Evolutionary conservation across 2,888 invertebrate species (phyloP), one percentile per base, ranked within the genome.

Genomic region (Pristionchus maxplancki): DNA sequence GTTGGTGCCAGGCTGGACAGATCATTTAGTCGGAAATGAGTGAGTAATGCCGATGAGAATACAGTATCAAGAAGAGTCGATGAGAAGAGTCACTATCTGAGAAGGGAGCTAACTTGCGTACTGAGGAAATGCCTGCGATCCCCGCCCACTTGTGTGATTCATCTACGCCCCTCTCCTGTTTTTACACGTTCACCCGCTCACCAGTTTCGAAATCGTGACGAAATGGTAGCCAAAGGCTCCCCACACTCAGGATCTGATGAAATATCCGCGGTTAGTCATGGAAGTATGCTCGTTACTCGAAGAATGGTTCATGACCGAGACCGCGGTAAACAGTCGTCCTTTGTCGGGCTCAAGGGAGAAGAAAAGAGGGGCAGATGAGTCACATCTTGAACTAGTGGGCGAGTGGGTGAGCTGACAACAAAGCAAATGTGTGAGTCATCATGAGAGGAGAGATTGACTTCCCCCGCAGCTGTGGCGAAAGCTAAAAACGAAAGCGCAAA

Each of bases 71-170:
- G n/a, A n/a, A n/a, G n/a, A n/a, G n/a, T n/a, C n/a, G n/a, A n/a
- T n/a, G n/a, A n/a, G n/a, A n/a, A n/a, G 6, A 44, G 8, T 67
- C 64, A 67, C 64, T 31, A 31, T 15, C 64, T 67, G 64, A 24
- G 34, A 34, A 15, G 74, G 20, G 40, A 37, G n/a, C 24, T 0
- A n/a, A 31, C 6, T 17, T n/a, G n/a, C n/a, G n/a, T 15, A 64
- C 11, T 71, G 71, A 74, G 6, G 74, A 17, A 48, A 44, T 78
- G 48, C 44, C 48, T 48, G 44, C n/a, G 48, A 44, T 31, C 71
- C 40, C 78, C 78, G 78, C 78, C 78, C 48, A n/a, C 78, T 74
- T 28, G 71, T 28, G 28, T 78, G 78, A 78, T n/a, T 78, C 78
- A 78, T 24, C 44, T 78, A 28, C 37, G 4, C 37, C 37, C 37